Evolutionary conservation across 2,888 invertebrate species (phyloP), one percentile per base, ranked within the genome.

Genomic region (Pycnomerus fuliginosus): DNA sequence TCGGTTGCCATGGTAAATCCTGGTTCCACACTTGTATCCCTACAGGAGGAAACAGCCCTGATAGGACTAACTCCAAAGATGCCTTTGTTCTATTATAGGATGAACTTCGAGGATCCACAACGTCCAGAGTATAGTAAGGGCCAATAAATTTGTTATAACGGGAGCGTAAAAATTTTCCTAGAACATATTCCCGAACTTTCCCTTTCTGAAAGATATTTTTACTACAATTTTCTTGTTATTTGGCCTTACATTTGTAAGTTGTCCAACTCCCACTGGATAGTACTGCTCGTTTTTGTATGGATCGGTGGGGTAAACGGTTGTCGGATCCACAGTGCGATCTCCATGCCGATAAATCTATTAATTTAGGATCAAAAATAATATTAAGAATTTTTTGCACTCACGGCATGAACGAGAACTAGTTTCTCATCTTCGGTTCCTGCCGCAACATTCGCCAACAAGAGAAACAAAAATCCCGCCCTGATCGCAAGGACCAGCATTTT

Each of bases 41-140:
- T 38, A 48, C 51, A 0, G 85, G 84, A 28, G 81, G 82, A 71
- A 80, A 87, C 35, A 89, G 65, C 5, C 83, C 85, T 11, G 85
- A 83, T 47, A 86, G 68, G 33, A 84, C 78, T 14, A 82, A 72
- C 56, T 80, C 75, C 23, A 84, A 79, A 20, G 85, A 83, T 80
- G 84, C 84, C 63, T 85, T 76, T 1, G 88, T 84, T 40, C 89
- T 75, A 60, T 85, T 79, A 20, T 82, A 80, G 45, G 82, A 82
- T 1, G 87, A 85, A 38, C 81, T 80, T 61, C 82, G 77, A 1
- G 87, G 78, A 62, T 79, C 76, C 25, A 87, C 48, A 14, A 61
- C 49, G 39, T 78, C 74, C 4, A 79, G 77, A 52, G 71, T 73
- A 62, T 83, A 85, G 34, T 72, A 65, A 10, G 72, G 67, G 10